Percentiles rank a stretch among this genome's conserved stretches.
Conservation (phyloP, 92 coral and sea anemone genomes). For the Zoanthus sociatus region DNA sequence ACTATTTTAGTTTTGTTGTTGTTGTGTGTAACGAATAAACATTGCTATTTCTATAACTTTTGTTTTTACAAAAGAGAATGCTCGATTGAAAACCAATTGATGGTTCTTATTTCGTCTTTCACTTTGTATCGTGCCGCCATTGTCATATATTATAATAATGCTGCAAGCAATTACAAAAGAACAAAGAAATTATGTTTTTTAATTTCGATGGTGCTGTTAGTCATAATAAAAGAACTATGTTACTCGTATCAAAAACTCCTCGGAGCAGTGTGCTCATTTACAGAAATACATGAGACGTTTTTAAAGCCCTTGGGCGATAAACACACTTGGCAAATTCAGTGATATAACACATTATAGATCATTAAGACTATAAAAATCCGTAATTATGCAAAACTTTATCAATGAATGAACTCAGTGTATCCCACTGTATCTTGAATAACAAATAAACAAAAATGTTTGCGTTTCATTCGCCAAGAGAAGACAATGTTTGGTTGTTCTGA, state of each 20-base stretch:
- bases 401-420: conserved; percentile 19
- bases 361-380: conserved; percentile 14
- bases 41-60: background rate
- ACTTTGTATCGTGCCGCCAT: conserved; percentile 25
- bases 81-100: background rate
- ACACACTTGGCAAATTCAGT: background rate
- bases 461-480: background rate
- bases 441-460: background rate
- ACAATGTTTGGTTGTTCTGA: background rate
- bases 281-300: background rate
- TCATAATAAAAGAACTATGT: conserved; percentile 5
- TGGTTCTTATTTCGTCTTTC: background rate
- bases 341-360: background rate
- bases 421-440: background rate
- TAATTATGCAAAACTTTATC: conserved; percentile 4
- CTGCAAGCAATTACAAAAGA: conserved; percentile 34
- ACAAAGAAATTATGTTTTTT: conserved; percentile 26
- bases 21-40: background rate
- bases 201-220: conserved; percentile 9
- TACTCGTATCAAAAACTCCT: background rate
- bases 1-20: background rate
- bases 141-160: conserved; percentile 31
- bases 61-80: background rate
- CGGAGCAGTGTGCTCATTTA: background rate
- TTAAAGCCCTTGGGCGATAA: background rate